Conservation (phyloP, 37 sponge, comb jelly and placozoan genomes). For the Tethya wilhelma region DNA sequence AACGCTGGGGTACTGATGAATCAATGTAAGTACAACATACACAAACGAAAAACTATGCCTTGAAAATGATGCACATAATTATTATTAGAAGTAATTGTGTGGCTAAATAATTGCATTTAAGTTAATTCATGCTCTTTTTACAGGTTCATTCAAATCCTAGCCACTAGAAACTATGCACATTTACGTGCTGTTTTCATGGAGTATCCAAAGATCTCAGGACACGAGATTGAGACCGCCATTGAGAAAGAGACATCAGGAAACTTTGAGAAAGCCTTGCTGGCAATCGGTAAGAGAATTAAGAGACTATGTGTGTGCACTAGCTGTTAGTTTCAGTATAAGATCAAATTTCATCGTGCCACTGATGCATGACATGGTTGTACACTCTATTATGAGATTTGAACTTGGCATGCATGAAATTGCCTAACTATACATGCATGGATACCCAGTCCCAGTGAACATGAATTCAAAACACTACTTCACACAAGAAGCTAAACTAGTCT, state of each 20-base stretch:
- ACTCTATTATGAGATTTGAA: too few species aligned
- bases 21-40: slow-evolving; percentile 19
- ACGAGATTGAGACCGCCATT: slow-evolving; percentile 81
- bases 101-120: too few species aligned
- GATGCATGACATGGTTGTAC: too few species aligned
- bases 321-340: too few species aligned
- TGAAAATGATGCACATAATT: not conserved
- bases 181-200: slow-evolving; percentile 80
- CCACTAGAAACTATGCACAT: slow-evolving; percentile 64
- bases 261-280: slow-evolving; percentile 71
- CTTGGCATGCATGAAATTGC: too few species aligned
- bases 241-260: slow-evolving; percentile 88
- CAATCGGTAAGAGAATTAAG: slow-evolving; percentile 69
- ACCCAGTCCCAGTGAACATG: too few species aligned
- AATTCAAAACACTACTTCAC: too few species aligned
- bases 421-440: too few species aligned
- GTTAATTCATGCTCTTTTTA: not conserved
- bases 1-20: slow-evolving; percentile 82
- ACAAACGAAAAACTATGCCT: not conserved
- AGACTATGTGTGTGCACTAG: too few species aligned
- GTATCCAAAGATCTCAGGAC: slow-evolving; percentile 78
- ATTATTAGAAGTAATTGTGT: too few species aligned
- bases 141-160: not conserved
- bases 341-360: too few species aligned
- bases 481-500: too few species aligned